Conservation (phyloP, 2,888 invertebrate genomes). For the Troides helena region DNA sequence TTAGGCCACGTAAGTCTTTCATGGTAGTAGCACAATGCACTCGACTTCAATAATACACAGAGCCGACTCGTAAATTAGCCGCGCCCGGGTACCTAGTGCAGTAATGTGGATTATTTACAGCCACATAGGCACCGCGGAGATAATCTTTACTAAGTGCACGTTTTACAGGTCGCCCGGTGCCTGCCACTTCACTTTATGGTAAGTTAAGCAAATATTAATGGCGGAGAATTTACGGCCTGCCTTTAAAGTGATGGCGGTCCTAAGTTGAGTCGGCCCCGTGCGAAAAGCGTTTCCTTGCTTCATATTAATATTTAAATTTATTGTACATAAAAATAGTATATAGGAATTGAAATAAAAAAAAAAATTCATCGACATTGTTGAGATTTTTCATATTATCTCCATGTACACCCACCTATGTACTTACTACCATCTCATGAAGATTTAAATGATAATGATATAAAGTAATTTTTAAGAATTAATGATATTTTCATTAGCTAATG, state of each 20-base stretch:
- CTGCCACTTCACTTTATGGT: constrained; percentile 60
- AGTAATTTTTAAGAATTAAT: no score
- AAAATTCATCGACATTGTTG: no score
- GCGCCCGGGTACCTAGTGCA: constrained; percentile 40
- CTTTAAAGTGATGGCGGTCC: constrained; percentile 45
- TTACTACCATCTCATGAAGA: no score
- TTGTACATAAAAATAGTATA: constrained; percentile 7
- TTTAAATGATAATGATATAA: no score
- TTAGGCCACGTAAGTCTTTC: background rate
- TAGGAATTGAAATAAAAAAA: background rate
- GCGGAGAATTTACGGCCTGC: constrained; percentile 56
- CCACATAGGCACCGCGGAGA: constrained; percentile 47
- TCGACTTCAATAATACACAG: constrained; percentile 27
- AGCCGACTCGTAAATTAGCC: constrained; percentile 53
- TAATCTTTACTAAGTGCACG: constrained; percentile 65
- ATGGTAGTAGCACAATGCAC: constrained; percentile 33
- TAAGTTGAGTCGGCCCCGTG: constrained; percentile 26
- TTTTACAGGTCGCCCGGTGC: constrained; percentile 42
- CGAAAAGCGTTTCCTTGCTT: constrained; percentile 13
- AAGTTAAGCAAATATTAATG: constrained; percentile 70
- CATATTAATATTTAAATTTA: constrained; percentile 9
- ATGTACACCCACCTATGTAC: no score
- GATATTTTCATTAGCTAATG: no score
- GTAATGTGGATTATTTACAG: constrained; percentile 58
- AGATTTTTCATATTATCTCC: no score